Base-by-base conservation (phyloP, 2,888 invertebrate species). In the Megamerina dolium region DNA sequence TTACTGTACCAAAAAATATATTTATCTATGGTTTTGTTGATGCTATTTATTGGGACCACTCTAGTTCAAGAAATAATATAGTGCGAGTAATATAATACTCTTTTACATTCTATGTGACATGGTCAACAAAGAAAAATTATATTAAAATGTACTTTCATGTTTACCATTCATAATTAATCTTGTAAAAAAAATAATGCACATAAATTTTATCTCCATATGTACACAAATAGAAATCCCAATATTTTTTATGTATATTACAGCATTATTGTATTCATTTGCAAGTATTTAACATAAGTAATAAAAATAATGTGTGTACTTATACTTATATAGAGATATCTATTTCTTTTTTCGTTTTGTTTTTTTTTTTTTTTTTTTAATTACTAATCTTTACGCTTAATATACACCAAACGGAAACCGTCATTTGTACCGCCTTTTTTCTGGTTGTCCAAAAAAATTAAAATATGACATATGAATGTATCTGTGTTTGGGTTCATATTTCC, bases 221-320 rank as follows among this genome's bases (percentile, higher is more conserved):
- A 23, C 23, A n/a, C 10, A 23, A 23, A 23, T 23, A 8, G 10
- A 8, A 23, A 8, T 10, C 23, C 23, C 10, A 8, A 8, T 23
- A 23, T 23, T 10, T 23, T 23, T 6, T 10, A 23, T 23, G 23
- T 23, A 23, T 8, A 8, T 23, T 23, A 23, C n/a, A n/a, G n/a
- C n/a, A n/a, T n/a, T 23, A 23, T 23, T 23, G 10, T 23, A 8
- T 23, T 23, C 10, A 23, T 31, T 31, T 14, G 9, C 31, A 31
- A 45, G 45, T 48, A 45, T 48, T 48, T 45, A 48, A 45, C 48
- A 48, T 48, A 45, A 48, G 48, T 45, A 48, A 48, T 48, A 45
- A 45, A 45, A 48, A 48, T 48, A 43, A 6, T 23, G 6, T 10
- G 6, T 10, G 23, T 23, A 23, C 10, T 23, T n/a, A n/a, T n/a